Base-by-base conservation (phyloP, 2,888 invertebrate species). In the Trichogramma dendrolimi region DNA sequence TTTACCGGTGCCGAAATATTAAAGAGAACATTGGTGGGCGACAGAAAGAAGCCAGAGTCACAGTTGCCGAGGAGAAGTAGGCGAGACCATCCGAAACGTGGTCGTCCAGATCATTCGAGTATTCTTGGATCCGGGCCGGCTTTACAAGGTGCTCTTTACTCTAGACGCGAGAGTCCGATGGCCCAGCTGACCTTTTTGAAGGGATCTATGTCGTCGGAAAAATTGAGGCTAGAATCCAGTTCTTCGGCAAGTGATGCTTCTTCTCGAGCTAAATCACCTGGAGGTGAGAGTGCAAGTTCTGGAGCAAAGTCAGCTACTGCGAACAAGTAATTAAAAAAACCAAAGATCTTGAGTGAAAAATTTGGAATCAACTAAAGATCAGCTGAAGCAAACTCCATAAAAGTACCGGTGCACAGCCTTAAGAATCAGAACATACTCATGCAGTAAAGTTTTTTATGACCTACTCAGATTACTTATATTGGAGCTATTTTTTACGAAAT, bases 131-230 rank as follows among this genome's bases (percentile, higher is more conserved):
- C 60, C 8, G 46, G n/a, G n/a, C 79, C 89, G 4, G 85, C 86
- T 7, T 75, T 86, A 38, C 85, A 84, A 66, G 85, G 85, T 52
- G 85, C 87, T 38, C 73, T 85, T 73, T 89, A 78, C 80, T 83
- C 83, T 1, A 75, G 83, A 46, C 86, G 87, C 62, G 86, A 87
- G 65, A 91, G 91, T 73, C 91, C 91, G 2, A 89, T 92, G 87
- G 87, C 90, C 67, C 91, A 91, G 79, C 77, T 91, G 56, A 89
- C 88, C 54, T 91, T 90, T 71, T 80, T 91, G 11, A 88, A 87
- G 77, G 73, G 71, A 58, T 78, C 79, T 39, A 74, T 76, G 70
- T 70, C 79, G 70, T 76, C 76, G 67, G 75, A 80, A 70, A 73
- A 79, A 8, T 41, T 38, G 38, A 56, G 60, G 6, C 61, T 56